phyloP scores from a whole-genome alignment of 2,113 vertebrate genomes.

The Colossoma macropomum region DNA sequence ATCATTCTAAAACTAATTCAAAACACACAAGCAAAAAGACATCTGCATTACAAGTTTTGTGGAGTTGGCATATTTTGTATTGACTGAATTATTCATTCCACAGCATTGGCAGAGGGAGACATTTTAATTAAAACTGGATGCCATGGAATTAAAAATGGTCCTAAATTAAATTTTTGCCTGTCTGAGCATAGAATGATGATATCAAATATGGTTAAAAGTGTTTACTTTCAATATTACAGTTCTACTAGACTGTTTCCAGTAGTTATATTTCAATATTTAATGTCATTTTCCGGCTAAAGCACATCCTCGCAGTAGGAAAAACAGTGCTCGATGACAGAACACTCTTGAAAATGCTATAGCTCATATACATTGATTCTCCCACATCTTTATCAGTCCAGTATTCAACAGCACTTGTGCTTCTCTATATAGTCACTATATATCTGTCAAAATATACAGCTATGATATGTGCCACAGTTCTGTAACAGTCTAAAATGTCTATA shows the following conservation, averaged over 20 bases:
- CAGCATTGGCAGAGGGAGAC: neutral
- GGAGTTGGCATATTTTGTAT: neutral
- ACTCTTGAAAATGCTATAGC: neutral
- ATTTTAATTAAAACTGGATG: neutral
- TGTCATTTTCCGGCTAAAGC: neutral
- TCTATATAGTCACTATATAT: no score
- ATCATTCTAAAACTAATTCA: neutral
- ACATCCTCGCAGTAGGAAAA: neutral
- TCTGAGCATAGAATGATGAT: neutral
- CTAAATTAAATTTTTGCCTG: neutral
- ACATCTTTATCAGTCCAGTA: neutral
- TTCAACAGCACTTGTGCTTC: neutral
- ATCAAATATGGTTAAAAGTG: neutral
- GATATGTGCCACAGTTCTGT: neutral
- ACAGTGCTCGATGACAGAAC: neutral
- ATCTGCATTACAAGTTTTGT: neutral
- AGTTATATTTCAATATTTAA: neutral
- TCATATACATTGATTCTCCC: neutral
- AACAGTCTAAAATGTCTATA: neutral
- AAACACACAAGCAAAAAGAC: no score
- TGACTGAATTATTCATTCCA: neutral
- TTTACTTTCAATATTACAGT: neutral
- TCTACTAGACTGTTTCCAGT: neutral
- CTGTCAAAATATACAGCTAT: neutral
- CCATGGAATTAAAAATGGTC: neutral